These are phyloP conservation scores for Tryphoninae sp. DNA, from an alignment of 2,888 invertebrate genomes.

Conservation along the genomic window DNA sequence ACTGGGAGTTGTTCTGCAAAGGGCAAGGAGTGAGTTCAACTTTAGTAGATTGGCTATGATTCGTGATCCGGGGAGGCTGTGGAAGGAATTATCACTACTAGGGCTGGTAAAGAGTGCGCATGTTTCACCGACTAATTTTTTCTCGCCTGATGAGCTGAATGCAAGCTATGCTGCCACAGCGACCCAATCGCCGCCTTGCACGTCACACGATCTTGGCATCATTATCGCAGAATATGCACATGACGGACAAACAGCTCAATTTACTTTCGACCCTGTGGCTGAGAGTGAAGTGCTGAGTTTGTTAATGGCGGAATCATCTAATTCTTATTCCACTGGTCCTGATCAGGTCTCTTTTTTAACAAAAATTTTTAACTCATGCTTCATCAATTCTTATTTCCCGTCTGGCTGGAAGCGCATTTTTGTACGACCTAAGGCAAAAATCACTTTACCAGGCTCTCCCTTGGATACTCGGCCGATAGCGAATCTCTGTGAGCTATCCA, in stretches of 20 bases:
- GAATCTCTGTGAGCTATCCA: constrained; percentile 31
- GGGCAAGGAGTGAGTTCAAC: neutral
- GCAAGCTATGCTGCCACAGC: neutral
- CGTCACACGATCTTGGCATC: neutral
- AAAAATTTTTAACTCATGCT: neutral
- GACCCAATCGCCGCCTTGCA: neutral
- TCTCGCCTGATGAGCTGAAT: neutral
- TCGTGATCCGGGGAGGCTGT: neutral
- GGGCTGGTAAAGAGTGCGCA: neutral
- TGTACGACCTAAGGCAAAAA: neutral
- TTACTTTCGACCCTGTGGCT: neutral
- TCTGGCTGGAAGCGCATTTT: neutral
- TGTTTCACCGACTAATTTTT: neutral
- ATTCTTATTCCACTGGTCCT: neutral
- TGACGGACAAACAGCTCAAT: neutral
- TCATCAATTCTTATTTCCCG: neutral
- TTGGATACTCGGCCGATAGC: constrained; percentile 38
- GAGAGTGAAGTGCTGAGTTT: neutral
- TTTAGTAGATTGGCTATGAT: neutral
- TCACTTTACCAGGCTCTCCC: neutral
- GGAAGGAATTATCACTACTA: neutral
- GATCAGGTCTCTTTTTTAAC: neutral
- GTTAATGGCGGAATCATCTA: neutral
- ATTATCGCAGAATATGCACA: neutral
- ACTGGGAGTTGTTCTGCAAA: neutral